phyloP scores from a whole-genome alignment of 2,888 invertebrate genomes.

The Mongoloraphidia duomilia region DNA sequence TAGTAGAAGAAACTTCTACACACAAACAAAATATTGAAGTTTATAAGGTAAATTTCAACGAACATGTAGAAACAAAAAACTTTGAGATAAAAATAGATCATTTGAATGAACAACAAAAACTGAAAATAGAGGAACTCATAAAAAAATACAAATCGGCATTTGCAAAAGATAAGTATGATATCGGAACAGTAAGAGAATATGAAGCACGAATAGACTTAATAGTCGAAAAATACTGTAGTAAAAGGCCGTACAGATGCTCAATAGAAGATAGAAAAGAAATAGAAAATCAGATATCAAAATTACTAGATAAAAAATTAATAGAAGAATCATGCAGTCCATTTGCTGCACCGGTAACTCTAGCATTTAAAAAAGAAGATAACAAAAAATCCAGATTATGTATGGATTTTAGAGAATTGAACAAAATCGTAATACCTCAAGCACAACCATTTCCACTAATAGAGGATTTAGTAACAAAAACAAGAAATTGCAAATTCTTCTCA shows the following conservation, averaged over 20 bases:
- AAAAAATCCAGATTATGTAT: slow-evolving; percentile 20
- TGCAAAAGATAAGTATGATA: slow-evolving; percentile 13
- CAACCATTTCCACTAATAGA: slow-evolving; percentile 22
- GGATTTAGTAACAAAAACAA: slow-evolving; percentile 20
- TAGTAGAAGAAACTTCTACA: slow-evolving; percentile 11
- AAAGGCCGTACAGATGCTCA: slow-evolving; percentile 6
- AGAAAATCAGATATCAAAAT: slow-evolving; percentile 4
- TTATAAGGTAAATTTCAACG: slow-evolving; percentile 5
- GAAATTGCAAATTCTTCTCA: slow-evolving; percentile 21
- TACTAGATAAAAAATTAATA: slow-evolving; percentile 5
- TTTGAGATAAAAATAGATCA: slow-evolving; percentile 10
- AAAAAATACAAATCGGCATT: slow-evolving; percentile 11
- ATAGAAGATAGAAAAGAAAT: slow-evolving; percentile 5
- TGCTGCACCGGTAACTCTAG: slow-evolving; percentile 7
- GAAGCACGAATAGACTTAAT: slow-evolving; percentile 11
- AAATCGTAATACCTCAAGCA: slow-evolving; percentile 20
- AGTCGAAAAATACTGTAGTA: slow-evolving; percentile 8
- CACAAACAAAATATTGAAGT: slow-evolving; percentile 2
- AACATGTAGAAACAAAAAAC: slow-evolving; percentile 6
- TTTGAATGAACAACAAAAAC: slow-evolving; percentile 4
- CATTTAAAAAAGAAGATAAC: slow-evolving; percentile 15
- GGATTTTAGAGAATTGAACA: slow-evolving; percentile 20
- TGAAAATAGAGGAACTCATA: slow-evolving; percentile 6
- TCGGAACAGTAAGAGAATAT: slow-evolving; percentile 10
- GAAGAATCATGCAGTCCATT: slow-evolving; percentile 9